Evolutionary conservation across 1,140 invertebrate genomes (phyloP), one percentile per base, ranked within the genome.

Genomic region (Ptiloglossa arizonensis): DNA sequence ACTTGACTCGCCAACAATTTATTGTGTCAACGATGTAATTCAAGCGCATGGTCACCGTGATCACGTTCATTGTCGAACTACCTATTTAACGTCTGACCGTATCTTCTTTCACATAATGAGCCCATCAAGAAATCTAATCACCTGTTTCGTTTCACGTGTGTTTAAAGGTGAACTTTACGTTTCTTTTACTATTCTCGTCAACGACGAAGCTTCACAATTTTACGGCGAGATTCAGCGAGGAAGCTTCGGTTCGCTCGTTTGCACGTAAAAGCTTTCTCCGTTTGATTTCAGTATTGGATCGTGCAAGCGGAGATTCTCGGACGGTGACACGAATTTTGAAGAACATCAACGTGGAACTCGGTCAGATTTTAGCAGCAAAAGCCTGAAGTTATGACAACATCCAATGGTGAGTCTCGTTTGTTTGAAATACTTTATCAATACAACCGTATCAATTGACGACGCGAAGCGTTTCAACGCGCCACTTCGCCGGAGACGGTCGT

Each of bases 31-130:
- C 56, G 70, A 17, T 63, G 56, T 74, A 64, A 81, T 73, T 81
- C 74, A 81, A 81, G 63, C 73, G 67, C 80, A 81, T 63, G 79
- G 72, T 48, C 62, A 63, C 41, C 56, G 63, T 69, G 68, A 78
- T 81, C 68, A 19, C 50, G 64, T 56, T 73, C 73, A 60, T 57
- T 22, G 46, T 32, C 62, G 44, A 67, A 57, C 64, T 56, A 52
- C 22, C 68, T 66, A 35, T 63, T 71, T 52, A 19, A 62, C 24
- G 27, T 62, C 24, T 59, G n/a, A 15, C 27, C 64, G 57, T 71
- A 44, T 77, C 67, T 71, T 63, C 67, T 77, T 70, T 71, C 67
- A 50, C 59, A 27, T 27, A 54, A 52, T 54, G 48, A 8, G 0
- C 46, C 15, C 24, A 48, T 77, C 59, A 76, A 50, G 35, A 19